Percentiles rank a stretch among this genome's conserved stretches.
Conservation (phyloP, 2,888 invertebrate species). For the Empis stercorea region DNA sequence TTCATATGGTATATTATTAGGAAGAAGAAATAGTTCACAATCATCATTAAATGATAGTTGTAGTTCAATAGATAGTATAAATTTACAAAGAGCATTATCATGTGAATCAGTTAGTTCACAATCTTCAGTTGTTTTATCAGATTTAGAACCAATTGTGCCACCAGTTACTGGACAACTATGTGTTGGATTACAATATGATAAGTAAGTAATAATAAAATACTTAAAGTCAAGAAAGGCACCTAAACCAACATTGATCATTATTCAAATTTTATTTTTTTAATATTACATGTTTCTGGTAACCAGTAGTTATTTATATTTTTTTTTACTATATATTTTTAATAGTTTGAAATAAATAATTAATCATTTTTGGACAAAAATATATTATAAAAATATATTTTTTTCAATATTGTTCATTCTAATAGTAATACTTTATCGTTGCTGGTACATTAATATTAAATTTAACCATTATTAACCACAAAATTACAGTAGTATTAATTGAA, state of each 20-base stretch:
- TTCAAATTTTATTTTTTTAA: too few species aligned
- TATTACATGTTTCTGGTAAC: too few species aligned
- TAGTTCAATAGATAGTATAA: slow-evolving; percentile 28
- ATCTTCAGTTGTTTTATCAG: slow-evolving; percentile 56
- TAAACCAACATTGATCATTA: too few species aligned
- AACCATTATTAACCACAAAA: too few species aligned
- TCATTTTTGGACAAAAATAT: not conserved
- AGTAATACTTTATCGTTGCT: too few species aligned
- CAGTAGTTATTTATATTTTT: too few species aligned
- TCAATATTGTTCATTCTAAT: too few species aligned
- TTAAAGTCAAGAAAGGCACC: too few species aligned
- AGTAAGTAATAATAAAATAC: slow-evolving; percentile 46
- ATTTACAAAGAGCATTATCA: slow-evolving; percentile 48
- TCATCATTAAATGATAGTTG: slow-evolving; percentile 24
- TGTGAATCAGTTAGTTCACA: slow-evolving; percentile 73
- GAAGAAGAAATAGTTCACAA: slow-evolving; percentile 31
- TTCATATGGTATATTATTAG: slow-evolving; percentile 22
- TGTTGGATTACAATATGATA: slow-evolving; percentile 64
- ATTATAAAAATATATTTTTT: too few species aligned
- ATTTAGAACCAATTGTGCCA: slow-evolving; percentile 54
- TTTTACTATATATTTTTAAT: not conserved
- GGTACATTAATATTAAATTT: too few species aligned
- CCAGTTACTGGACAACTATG: slow-evolving; percentile 63
- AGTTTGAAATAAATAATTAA: not conserved
- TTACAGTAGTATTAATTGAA: too few species aligned